Evolutionary conservation across 2,888 invertebrate genomes (phyloP).

Genomic region (Petrolisthes cinctipes): DNA sequence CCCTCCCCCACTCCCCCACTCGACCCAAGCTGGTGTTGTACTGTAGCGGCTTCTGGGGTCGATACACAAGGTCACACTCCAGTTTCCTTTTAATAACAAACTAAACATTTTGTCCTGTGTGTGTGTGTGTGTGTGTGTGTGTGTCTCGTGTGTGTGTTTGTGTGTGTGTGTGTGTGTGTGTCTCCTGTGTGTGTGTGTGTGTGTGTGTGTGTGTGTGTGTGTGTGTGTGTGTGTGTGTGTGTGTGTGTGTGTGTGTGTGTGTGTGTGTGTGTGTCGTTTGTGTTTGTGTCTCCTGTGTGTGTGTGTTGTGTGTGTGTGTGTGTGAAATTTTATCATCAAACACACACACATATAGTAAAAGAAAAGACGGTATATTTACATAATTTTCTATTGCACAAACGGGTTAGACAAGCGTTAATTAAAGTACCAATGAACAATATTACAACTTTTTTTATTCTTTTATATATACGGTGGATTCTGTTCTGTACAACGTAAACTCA

Average conservation of each 20-base stretch:
- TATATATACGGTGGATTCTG: no score
- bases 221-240: neutral
- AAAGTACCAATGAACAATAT: neutral
- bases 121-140: neutral
- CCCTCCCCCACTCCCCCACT: neutral
- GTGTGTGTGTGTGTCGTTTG: no score
- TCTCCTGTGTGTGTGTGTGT: neutral
- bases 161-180: slow-evolving; percentile 3
- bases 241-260: no score
- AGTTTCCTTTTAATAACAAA: neutral
- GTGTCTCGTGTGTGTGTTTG: neutral
- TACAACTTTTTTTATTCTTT: neutral
- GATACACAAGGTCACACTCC: neutral
- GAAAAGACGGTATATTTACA: neutral
- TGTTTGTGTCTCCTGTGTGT: no score
- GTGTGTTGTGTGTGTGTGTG: no score
- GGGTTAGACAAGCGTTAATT: neutral
- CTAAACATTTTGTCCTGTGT: no score
- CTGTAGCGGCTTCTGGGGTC: neutral
- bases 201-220: neutral
- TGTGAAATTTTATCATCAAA: neutral
- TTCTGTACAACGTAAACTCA: no score
- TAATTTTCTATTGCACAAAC: neutral
- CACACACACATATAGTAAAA: slow-evolving; percentile 21
- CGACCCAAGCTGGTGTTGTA: no score